Percentiles rank a stretch among this genome's conserved stretches.
Conservation (phyloP, 2,797 vertebrate genomes). For the Gobio occitaniae region DNA sequence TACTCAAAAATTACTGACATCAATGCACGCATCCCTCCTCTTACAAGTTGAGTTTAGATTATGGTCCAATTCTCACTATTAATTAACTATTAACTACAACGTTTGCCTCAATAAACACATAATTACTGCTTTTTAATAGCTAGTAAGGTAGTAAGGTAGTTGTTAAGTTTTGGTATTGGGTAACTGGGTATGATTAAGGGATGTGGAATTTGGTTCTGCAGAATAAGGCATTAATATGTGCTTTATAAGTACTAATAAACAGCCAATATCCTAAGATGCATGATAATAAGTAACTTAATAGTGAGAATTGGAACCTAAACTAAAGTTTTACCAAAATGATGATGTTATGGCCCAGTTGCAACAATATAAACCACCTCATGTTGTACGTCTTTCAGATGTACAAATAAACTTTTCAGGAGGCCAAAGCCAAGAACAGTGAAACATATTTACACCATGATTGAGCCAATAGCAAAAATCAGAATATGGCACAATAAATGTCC, state of each 20-base stretch:
- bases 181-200: neutral
- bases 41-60: neutral
- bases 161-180: neutral
- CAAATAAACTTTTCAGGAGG: neutral
- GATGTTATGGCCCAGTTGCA: neutral
- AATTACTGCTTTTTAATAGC: neutral
- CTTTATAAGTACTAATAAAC: neutral
- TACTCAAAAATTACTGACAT: conserved; percentile 23
- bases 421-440: conserved; percentile 4
- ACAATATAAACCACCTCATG: neutral
- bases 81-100: too few relatives aligned
- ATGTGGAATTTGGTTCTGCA: neutral
- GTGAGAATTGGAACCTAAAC: neutral
- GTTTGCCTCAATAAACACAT: neutral
- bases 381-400: neutral
- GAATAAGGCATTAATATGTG: neutral
- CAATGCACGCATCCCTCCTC: neutral
- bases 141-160: neutral
- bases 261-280: neutral
- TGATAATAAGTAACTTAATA: neutral
- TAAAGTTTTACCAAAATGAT: neutral
- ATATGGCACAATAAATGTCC: conserved; percentile 12
- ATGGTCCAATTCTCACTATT: neutral
- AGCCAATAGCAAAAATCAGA: conserved; percentile 1
- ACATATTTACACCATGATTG: conserved; percentile 7